Conservation (phyloP, 1,140 invertebrate species). For the Pararge aegeria region DNA sequence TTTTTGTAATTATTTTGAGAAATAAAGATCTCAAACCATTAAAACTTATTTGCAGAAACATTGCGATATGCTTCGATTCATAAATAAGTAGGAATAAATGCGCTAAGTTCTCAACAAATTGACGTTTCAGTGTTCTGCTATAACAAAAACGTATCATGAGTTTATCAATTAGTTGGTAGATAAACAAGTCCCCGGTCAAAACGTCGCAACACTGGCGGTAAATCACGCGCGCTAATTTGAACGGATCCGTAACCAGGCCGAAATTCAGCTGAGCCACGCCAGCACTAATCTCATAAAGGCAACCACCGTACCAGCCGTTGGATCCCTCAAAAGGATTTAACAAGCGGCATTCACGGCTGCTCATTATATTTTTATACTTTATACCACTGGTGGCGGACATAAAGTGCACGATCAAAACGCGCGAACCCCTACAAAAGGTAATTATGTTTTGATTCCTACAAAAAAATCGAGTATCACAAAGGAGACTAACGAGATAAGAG, state of each 20-base stretch:
- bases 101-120: too few species aligned
- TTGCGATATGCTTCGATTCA: too few species aligned
- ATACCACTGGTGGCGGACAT: conserved; percentile 68
- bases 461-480: conserved; percentile 79
- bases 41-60: too few species aligned
- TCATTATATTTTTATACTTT: conserved; percentile 80
- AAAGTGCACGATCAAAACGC: conserved; percentile 77
- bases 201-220: conserved; percentile 52
- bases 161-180: background rate
- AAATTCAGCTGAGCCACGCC: conserved; percentile 47
- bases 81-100: too few species aligned
- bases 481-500: conserved; percentile 79
- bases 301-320: conserved; percentile 42
- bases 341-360: conserved; percentile 73
- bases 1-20: too few species aligned
- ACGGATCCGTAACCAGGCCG: conserved; percentile 60
- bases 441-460: conserved; percentile 79
- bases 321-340: conserved; percentile 75
- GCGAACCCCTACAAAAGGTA: conserved; percentile 78
- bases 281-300: conserved; percentile 71
- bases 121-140: too few species aligned
- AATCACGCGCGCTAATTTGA: conserved; percentile 72
- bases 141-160: background rate
- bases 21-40: too few species aligned
- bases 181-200: conserved; percentile 32